These are phyloP conservation scores for Stegana nigrithorax DNA, from an alignment of 2,888 invertebrate species.

Conservation along the genomic window DNA sequence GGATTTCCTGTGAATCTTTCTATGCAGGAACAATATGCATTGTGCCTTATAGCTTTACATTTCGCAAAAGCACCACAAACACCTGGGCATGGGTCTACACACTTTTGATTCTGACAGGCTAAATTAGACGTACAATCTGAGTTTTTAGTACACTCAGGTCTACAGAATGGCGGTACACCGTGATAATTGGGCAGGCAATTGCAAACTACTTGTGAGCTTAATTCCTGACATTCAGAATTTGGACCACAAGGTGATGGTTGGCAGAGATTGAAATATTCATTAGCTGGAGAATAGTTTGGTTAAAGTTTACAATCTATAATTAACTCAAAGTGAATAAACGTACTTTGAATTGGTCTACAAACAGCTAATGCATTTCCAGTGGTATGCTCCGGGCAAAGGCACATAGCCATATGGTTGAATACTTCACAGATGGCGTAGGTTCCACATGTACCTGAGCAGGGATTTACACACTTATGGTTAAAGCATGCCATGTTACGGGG, in stretches of 20 bases:
- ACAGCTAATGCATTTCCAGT: slow-evolving; percentile 79
- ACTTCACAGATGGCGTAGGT: slow-evolving; percentile 77
- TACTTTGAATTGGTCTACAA: slow-evolving; percentile 69
- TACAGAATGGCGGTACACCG: slow-evolving; percentile 82
- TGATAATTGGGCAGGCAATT: slow-evolving; percentile 79
- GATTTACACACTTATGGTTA: slow-evolving; percentile 78
- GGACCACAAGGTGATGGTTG: slow-evolving; percentile 81
- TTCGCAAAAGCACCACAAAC: slow-evolving; percentile 79
- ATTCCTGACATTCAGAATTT: slow-evolving; percentile 79
- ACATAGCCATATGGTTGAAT: slow-evolving; percentile 79
- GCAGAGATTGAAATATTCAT: slow-evolving; percentile 74
- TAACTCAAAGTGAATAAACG: slow-evolving; percentile 33
- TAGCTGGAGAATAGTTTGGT: slow-evolving; percentile 66
- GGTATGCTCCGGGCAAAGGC: slow-evolving; percentile 77
- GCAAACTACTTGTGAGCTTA: slow-evolving; percentile 81
- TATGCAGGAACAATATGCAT: slow-evolving; percentile 82
- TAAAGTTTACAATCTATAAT: too few relatives aligned
- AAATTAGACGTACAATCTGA: slow-evolving; percentile 80
- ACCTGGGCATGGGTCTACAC: slow-evolving; percentile 82
- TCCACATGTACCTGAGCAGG: slow-evolving; percentile 80
- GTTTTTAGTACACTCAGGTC: slow-evolving; percentile 83
- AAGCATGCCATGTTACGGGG: slow-evolving; percentile 75
- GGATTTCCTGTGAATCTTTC: slow-evolving; percentile 80
- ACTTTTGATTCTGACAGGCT: slow-evolving; percentile 84
- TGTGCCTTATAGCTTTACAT: slow-evolving; percentile 82